These are phyloP conservation scores for Enteromius trimaculatus DNA, from an alignment of 2,797 vertebrate genomes.

Conservation along the genomic window DNA sequence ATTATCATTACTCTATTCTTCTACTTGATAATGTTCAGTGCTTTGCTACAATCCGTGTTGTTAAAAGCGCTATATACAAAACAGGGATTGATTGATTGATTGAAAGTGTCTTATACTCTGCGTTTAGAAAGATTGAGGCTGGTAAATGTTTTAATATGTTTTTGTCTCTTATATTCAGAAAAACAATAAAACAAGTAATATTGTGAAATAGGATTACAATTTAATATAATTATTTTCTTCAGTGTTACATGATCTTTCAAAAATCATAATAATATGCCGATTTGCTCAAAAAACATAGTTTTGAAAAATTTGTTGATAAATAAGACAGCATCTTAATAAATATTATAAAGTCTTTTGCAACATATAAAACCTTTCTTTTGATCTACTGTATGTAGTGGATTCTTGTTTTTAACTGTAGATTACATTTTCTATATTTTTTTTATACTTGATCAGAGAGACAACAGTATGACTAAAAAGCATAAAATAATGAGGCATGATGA, in stretches of 20 bases:
- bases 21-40: no score
- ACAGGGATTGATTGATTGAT: no score
- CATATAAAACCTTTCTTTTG: background rate
- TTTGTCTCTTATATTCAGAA: no score
- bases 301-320: background rate
- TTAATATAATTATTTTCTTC: no score
- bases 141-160: no score
- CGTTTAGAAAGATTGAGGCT: no score
- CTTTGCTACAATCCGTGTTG: no score
- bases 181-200: no score
- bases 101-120: no score
- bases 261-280: background rate
- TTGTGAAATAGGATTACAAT: no score
- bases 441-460: background rate
- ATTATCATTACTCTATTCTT: no score
- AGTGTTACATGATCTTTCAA: background rate
- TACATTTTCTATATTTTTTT: background rate
- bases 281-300: background rate
- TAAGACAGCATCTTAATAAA: background rate
- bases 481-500: background rate
- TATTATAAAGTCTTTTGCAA: background rate
- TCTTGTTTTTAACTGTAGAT: background rate
- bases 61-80: no score
- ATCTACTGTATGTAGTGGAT: background rate
- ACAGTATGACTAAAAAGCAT: background rate